A percentile compares a stretch with the other conserved stretches of the same genome.
Evolutionary conservation across 2,113 vertebrate genomes (phyloP).

Genomic region (Pionites leucogaster): DNA sequence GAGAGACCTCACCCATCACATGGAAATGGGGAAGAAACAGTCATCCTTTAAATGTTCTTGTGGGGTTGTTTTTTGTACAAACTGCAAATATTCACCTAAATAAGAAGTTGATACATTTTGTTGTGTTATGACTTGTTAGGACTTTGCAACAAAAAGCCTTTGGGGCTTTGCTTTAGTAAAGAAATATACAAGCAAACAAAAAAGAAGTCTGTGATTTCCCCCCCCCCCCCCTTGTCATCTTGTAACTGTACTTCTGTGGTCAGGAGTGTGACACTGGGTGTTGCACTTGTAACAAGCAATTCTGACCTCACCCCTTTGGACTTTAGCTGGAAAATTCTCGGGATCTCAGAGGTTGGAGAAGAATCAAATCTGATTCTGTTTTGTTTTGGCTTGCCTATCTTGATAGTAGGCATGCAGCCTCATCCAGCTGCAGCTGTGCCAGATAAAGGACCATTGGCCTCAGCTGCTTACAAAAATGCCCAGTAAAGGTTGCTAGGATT

Average conservation of each 20-base stretch:
- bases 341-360: neutral
- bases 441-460: neutral
- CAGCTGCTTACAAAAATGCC: neutral
- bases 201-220: neutral
- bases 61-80: neutral
- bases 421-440: neutral
- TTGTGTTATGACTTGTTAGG: neutral
- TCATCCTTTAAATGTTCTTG: no score
- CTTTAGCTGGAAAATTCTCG: neutral
- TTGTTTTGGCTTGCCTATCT: neutral
- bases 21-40: neutral
- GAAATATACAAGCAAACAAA: neutral
- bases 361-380: neutral
- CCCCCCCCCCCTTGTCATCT: neutral
- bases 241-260: neutral
- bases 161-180: neutral
- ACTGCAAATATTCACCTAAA: neutral
- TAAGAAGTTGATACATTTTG: neutral
- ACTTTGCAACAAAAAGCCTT: neutral
- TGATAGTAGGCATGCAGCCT: neutral
- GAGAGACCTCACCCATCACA: rapidly evolving
- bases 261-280: neutral
- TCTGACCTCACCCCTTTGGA: neutral
- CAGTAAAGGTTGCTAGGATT: neutral
- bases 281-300: neutral